Percentiles rank a stretch among this genome's conserved stretches.
These are phyloP conservation scores for Etheostoma cragini DNA, from an alignment of 2,113 vertebrate species.

Conservation along the genomic window DNA sequence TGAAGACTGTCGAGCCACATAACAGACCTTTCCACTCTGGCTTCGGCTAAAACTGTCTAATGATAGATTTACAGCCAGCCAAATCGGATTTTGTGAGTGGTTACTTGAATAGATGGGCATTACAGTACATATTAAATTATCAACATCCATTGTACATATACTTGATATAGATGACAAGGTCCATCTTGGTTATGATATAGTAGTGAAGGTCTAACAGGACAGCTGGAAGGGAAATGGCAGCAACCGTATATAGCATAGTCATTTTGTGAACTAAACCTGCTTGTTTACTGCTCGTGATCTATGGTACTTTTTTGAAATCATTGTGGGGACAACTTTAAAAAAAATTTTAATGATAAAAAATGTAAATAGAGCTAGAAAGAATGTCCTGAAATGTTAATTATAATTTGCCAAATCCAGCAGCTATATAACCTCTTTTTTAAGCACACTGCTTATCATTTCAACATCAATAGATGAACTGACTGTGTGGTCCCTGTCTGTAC, in stretches of 20 bases:
- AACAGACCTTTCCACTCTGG: constrained; percentile 26
- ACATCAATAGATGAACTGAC: not conserved
- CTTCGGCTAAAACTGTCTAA: constrained; percentile 1
- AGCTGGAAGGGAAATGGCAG: not conserved
- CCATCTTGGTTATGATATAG: not conserved
- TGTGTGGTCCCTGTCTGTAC: constrained; percentile 41
- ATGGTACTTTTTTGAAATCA: constrained; percentile 19
- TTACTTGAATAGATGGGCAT: constrained; percentile 17
- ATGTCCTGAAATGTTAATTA: constrained; percentile 12
- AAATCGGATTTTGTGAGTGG: not conserved
- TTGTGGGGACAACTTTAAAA: constrained; percentile 1
- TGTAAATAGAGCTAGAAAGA: not conserved
- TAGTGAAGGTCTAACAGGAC: not conserved
- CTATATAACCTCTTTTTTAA: constrained; percentile 12
- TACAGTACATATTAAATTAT: constrained; percentile 25
- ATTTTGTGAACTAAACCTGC: constrained; percentile 22
- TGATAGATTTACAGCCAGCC: constrained; percentile 5
- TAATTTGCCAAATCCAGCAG: constrained; percentile 43
- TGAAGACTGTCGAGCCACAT: constrained; percentile 46
- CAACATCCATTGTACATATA: constrained; percentile 24
- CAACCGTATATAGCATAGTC: constrained; percentile 5
- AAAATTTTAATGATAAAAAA: not conserved
- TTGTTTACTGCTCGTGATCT: not conserved
- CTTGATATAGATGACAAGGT: constrained; percentile 9
- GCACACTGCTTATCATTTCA: constrained; percentile 23